Conservation (phyloP, 2,797 vertebrate genomes). For the Malurus leucopterus region DNA sequence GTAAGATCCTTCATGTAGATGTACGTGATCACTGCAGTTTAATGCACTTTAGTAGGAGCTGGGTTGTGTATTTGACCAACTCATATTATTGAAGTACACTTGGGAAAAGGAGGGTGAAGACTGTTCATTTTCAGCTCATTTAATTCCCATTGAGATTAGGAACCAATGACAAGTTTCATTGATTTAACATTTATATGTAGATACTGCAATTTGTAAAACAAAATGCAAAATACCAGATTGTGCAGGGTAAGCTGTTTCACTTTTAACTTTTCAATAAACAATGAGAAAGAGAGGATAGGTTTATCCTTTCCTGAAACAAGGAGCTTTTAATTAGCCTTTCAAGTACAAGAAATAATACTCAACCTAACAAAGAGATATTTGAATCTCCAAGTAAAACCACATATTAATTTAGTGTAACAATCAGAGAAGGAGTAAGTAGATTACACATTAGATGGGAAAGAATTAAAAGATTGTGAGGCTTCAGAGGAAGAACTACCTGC, state of each 20-base stretch:
- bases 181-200: not conserved
- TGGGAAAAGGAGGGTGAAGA: not conserved
- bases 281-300: not conserved
- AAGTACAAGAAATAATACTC: not conserved
- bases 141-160: not conserved
- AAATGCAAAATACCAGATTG: not conserved
- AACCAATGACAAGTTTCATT: not conserved
- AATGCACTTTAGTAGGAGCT: rapidly evolving
- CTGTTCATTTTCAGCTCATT: not conserved
- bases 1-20: not conserved
- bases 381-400: not conserved
- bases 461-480: not conserved
- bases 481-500: not conserved
- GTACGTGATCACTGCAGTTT: not conserved
- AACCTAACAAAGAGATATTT: not conserved
- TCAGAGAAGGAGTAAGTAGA: not conserved
- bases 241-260: not conserved
- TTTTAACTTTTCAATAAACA: not conserved
- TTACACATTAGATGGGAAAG: not conserved
- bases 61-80: not conserved
- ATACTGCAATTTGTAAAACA: not conserved
- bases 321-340: not conserved
- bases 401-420: not conserved
- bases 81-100: not conserved
- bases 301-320: not conserved